Conservation (phyloP, 2,113 vertebrate genomes). For the Tor tambroides region DNA sequence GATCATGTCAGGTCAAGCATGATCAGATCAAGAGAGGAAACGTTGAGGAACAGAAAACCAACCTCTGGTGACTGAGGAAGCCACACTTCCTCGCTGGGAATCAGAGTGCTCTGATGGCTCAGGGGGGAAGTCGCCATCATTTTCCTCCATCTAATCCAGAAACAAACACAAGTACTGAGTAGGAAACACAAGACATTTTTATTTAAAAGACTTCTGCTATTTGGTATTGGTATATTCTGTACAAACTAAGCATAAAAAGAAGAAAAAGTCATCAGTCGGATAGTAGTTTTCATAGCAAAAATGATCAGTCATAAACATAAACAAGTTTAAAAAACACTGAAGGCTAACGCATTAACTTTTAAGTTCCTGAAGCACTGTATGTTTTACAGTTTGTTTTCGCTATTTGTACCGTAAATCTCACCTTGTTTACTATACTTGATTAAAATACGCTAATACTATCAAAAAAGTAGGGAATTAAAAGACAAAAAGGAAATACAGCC, state of each 20-base stretch:
- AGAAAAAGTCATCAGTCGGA: too few relatives aligned
- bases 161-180: neutral
- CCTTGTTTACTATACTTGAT: neutral
- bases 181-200: neutral
- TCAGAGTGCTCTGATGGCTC: slow-evolving; percentile 72
- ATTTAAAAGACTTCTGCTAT: too few relatives aligned
- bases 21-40: neutral
- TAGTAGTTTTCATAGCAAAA: neutral
- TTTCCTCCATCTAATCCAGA: slow-evolving; percentile 80
- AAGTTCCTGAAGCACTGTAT: neutral
- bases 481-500: neutral
- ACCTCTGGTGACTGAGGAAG: slow-evolving; percentile 84
- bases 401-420: neutral
- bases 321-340: neutral
- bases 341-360: slow-evolving; percentile 1
- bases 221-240: neutral
- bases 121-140: slow-evolving; percentile 73
- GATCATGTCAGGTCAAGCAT: neutral
- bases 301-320: neutral
- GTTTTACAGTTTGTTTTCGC: neutral
- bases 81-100: slow-evolving; percentile 86
- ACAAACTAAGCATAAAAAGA: neutral
- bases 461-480: neutral
- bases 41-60: slow-evolving; percentile 21
- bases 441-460: neutral